Evolutionary conservation across 2,888 invertebrate genomes (phyloP), one percentile per base, ranked within the genome.

Genomic region (Yponomeuta malinellus): DNA sequence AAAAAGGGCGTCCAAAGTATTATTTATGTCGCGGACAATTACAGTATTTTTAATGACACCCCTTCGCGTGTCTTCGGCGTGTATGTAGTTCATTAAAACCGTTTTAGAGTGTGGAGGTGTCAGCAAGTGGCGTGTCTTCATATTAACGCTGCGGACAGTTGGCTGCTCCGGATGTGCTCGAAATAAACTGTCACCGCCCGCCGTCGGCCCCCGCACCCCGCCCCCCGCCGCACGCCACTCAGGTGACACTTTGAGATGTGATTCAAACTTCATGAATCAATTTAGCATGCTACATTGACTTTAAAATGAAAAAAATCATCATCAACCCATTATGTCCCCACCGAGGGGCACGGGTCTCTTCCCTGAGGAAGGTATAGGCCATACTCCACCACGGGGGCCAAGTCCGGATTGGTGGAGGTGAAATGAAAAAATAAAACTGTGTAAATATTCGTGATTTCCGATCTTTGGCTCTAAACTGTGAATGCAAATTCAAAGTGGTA

Each of bases 81-180:
- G 48, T 29, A 65, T 48, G 68, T 31, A 52, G 31, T 68, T 68
- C 59, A 68, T 68, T 68, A 68, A 52, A 43, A 29, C 31, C 29
- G 52, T 48, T 68, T 37, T 59, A 68, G 37, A 59, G 67, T 33
- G 43, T 10, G 23, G 71, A 59, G 67, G 29, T 88, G 88, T 81
- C 84, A 82, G 81, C 77, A 79, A 78, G 77, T 69, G 80, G 79
- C 81, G 82, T 85, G 89, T 87, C 89, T 80, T 85, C 88, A 84
- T 89, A 86, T 88, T 87, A 89, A 88, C 86, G 82, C 76, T 77
- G 63, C 74, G 86, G 88, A 86, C 91, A 90, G 90, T 89, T 88
- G 89, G 83, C 76, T 80, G 75, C 78, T 81, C 84, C 90, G 91
- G 91, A 91, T 88, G 87, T 82, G 81, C 87, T 83, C 82, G 82